Base-by-base conservation (phyloP, 2,888 invertebrate genomes). In the Chaetogeoica ovagalla region DNA sequence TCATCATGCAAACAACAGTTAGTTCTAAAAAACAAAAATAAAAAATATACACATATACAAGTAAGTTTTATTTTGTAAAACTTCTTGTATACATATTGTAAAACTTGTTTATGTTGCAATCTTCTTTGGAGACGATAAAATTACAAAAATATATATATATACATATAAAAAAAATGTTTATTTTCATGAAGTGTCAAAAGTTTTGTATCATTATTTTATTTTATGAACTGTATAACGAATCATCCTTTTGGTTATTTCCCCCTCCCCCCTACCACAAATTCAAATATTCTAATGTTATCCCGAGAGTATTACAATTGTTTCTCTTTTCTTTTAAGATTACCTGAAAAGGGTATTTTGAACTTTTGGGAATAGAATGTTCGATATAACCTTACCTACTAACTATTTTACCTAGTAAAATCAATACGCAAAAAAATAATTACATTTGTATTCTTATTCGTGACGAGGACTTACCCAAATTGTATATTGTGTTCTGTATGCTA, bases 211-310 rank as follows among this genome's bases (percentile, higher is more conserved):
- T 74, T 65, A 74, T 74, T 74, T 74, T 65, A 74, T 74, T 74
- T 74, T 74, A 74, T 74, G 63, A 74, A 74, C 74, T 39, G 74
- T 37, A 74, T 74, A 74, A 74, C 74, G 74, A 74, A 74, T 74
- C 74, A 39, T 74, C 65, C 65, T 65, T 63, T 65, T 6, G 37
- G 63, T 74, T 59, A 23, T 72, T 63, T 65, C 55, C 15, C 21
- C 23, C 15, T 37, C 23, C 62, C 15, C 21, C 23, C 62, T 30
- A 73, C 72, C 30, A 23, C 48, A n/a, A 62, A 62, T n/a, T 62
- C 52, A 23, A 65, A 65, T 74, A 74, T 74, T 63, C 63, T 63
- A 74, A 74, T 74, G 65, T 55, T 65, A 55, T 39, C 63, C 55
- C 62, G 6, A 55, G 63, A 39, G 63, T 55, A 65, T 65, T 55